phyloP scores from a whole-genome alignment of 2,113 vertebrate genomes.

The Megaleporinus macrocephalus region DNA sequence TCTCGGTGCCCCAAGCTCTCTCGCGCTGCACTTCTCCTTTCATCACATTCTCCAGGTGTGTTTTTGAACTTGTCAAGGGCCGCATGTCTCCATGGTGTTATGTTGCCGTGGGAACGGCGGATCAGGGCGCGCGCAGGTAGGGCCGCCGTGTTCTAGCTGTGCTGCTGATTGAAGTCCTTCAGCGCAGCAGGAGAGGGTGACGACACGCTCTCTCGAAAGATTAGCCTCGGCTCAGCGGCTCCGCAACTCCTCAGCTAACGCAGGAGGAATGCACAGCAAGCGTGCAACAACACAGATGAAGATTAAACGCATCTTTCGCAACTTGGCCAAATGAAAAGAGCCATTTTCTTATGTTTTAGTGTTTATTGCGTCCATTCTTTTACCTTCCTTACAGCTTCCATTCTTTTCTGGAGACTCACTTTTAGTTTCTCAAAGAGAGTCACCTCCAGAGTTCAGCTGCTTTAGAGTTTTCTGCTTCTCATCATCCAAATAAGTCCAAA shows the following conservation, averaged over 20 bases:
- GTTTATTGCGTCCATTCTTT: too few species aligned
- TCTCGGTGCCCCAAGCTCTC: conserved; percentile 6
- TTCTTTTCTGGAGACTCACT: too few species aligned
- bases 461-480: too few species aligned
- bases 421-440: too few species aligned
- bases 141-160: conserved; percentile 1
- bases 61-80: conserved; percentile 39
- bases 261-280: not conserved
- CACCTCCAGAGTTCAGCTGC: too few species aligned
- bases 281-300: not conserved
- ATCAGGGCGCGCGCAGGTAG: conserved; percentile 45
- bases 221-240: not conserved
- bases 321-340: too few species aligned
- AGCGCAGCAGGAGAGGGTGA: conserved; percentile 7
- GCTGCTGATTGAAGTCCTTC: conserved; percentile 34
- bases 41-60: conserved; percentile 50
- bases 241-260: not conserved
- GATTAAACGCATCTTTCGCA: too few species aligned
- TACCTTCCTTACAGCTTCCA: too few species aligned
- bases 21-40: conserved; percentile 26
- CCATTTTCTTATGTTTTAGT: too few species aligned
- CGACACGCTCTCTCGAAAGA: conserved; percentile 16
- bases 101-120: conserved; percentile 55
- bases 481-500: too few species aligned
- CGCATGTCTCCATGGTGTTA: conserved; percentile 40